These are phyloP conservation scores for Cyclophora punctaria DNA, from an alignment of 2,888 invertebrate genomes.

Conservation along the genomic window DNA sequence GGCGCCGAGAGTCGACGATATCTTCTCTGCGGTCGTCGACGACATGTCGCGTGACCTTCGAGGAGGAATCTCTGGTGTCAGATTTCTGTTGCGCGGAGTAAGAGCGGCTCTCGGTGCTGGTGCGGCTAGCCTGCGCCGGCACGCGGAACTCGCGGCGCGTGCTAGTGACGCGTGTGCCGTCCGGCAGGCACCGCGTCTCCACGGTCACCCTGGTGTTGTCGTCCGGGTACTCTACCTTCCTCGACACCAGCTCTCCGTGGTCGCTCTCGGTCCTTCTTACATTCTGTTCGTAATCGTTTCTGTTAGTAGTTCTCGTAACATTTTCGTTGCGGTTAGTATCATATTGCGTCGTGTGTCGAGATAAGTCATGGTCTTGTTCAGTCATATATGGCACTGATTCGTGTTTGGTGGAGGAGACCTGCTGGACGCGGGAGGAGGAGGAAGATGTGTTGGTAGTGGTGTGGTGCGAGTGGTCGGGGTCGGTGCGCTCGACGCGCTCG, in stretches of 20 bases:
- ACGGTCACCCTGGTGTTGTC: constrained; percentile 79
- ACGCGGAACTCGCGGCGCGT: constrained; percentile 78
- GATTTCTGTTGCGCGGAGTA: constrained; percentile 42
- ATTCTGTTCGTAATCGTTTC: constrained; percentile 23
- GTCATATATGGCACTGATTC: constrained; percentile 50
- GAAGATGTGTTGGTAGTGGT: constrained; percentile 56
- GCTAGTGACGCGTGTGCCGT: constrained; percentile 80
- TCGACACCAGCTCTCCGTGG: constrained; percentile 70
- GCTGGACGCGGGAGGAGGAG: constrained; percentile 50
- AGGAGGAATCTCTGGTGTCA: constrained; percentile 36
- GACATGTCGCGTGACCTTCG: constrained; percentile 35
- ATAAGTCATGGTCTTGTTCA: constrained; percentile 42
- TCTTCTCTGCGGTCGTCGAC: constrained; percentile 31
- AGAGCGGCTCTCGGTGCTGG: constrained; percentile 46
- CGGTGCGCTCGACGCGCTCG: constrained; percentile 53
- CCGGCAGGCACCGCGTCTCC: constrained; percentile 79
- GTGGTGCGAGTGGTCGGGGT: constrained; percentile 54
- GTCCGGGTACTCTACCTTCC: constrained; percentile 77
- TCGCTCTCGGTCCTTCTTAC: constrained; percentile 19
- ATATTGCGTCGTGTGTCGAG: constrained; percentile 33
- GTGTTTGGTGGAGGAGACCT: constrained; percentile 47
- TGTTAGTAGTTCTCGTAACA: constrained; percentile 31
- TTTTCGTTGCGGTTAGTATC: constrained; percentile 43
- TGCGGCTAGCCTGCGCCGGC: constrained; percentile 45
- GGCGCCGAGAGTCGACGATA: constrained; percentile 53